These are phyloP conservation scores for Drosophila suzukii DNA, from an alignment of 1,140 invertebrate species.

Conservation along the genomic window DNA sequence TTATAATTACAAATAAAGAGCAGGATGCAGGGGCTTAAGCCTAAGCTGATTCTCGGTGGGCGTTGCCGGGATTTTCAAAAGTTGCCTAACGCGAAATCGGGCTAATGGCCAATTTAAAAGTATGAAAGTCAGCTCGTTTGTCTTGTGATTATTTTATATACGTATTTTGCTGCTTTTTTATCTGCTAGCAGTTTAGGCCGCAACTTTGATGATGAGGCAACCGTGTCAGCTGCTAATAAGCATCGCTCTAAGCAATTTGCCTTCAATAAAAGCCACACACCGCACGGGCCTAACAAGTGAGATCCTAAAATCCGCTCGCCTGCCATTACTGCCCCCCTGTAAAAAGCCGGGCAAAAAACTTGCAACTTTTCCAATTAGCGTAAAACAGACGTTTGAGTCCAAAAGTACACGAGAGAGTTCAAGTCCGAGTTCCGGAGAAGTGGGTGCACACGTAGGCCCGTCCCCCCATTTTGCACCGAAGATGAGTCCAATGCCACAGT, in stretches of 20 bases:
- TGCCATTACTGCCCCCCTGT: slow-evolving; percentile 1
- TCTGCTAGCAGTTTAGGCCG: slow-evolving; percentile 27
- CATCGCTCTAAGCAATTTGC: slow-evolving; percentile 69
- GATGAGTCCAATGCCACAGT: slow-evolving; percentile 51
- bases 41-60: slow-evolving; percentile 12
- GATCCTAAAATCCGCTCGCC: not conserved
- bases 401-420: slow-evolving; percentile 50
- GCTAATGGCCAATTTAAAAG: slow-evolving; percentile 77
- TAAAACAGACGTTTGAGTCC: slow-evolving; percentile 69
- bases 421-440: slow-evolving; percentile 39
- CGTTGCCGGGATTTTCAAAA: slow-evolving; percentile 17
- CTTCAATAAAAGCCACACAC: slow-evolving; percentile 78
- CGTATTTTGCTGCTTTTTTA: slow-evolving; percentile 6
- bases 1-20: slow-evolving; percentile 62
- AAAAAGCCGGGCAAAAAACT: slow-evolving; percentile 60
- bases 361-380: slow-evolving; percentile 82
- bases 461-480: slow-evolving; percentile 1
- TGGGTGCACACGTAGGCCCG: slow-evolving; percentile 20
- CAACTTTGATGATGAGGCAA: slow-evolving; percentile 64
- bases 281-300: slow-evolving; percentile 14
- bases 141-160: slow-evolving; percentile 42
- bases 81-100: slow-evolving; percentile 15
- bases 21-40: slow-evolving; percentile 42
- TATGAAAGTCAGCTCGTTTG: slow-evolving; percentile 71
- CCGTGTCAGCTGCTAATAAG: slow-evolving; percentile 81